Evolutionary conservation across 2,888 invertebrate species (phyloP), one percentile per base, ranked within the genome.

Genomic region (Pyrochroa serraticornis): DNA sequence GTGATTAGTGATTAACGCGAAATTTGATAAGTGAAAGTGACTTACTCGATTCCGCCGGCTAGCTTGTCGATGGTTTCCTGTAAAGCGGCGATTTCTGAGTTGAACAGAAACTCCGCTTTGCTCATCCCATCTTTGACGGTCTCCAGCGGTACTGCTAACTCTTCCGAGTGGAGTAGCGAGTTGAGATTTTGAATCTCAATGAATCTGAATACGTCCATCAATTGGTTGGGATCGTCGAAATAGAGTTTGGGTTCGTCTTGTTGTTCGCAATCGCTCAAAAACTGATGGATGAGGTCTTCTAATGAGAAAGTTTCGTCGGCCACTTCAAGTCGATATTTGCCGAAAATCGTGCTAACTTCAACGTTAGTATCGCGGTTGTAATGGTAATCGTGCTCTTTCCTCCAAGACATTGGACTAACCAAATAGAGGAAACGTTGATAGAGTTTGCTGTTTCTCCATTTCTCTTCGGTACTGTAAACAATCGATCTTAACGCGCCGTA

Each of bases 381-480:
- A 14, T 58, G 34, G 10, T 46, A 58, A 46, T 86, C 84, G 66
- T 86, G 77, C 59, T 80, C 75, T 36, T 75, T 72, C 14, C 85
- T 80, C 87, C 87, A 88, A 30, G 80, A 78, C 37, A 84, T 80
- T 1, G 88, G 87, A 35, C 88, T 86, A n/a, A 88, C 76, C 10
- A 84, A 82, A 73, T 84, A 86, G n/a, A 89, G 77, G 77, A 89
- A 88, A 66, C 84, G 82, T 48, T 88, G 88, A 73, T 87, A 88
- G 75, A 85, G 84, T 72, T 86, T 87, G 54, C 84, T 84, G 41
- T 82, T 77, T 44, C 83, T 75, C 82, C 87, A 89, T 62, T 81
- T 82, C 68, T 87, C 87, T 67, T 88, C 87, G 51, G 87, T 79
- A 14, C 82, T 82, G 58, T 87, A 83, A 13, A 89, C 78, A 5